Base-by-base conservation (phyloP, 2,797 vertebrate species). In the Psittacula derbiana region DNA sequence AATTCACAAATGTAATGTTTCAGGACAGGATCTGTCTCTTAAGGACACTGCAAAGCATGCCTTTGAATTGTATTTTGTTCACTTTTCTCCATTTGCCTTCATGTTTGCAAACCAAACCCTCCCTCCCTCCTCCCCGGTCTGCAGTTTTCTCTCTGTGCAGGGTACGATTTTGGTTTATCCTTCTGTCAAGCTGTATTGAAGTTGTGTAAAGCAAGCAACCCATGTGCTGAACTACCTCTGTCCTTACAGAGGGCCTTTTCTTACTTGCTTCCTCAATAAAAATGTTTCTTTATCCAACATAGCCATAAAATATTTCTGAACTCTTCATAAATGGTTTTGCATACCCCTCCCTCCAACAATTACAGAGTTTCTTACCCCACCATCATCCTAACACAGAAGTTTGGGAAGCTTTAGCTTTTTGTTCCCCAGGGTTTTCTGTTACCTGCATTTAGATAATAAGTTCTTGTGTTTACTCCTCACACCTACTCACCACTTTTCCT, bases 391-490 rank as follows among this genome's bases (percentile, higher is more conserved):
- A 71, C 19, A 17, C 7, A 52, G 36, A 76, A 80, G 19, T 25
- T 70, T 30, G 12, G 21, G 38, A 74, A 86, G 75, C 16, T 88
- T 80, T 90, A 86, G 71, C 16, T 88, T 80, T 90, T 90, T 78
- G 13, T 66, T 90, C 31, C 60, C 23, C 17, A 12, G 49, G 6
- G 16, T 55, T 80, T 91, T 91, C n/a, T 80, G 28, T 86, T 93
- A 46, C n/a, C 33, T 84, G 25, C 25, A 7, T 36, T 7, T 13
- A 84, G 62, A 91, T 73, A 87, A 46, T 40, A 91, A 80, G 13
- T 82, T 82, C 46, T 88, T 66, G 24, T 87, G 79, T 91, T 96
- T 93, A 80, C 65, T 87, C 27, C 19, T 96, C 52, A 90, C 80
- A 86, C 82, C 75, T 80, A 67, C 85, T 91, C 65, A 27, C 43